Conservation (phyloP, 2,113 vertebrate species). For the Himantopus leucocephalus region DNA sequence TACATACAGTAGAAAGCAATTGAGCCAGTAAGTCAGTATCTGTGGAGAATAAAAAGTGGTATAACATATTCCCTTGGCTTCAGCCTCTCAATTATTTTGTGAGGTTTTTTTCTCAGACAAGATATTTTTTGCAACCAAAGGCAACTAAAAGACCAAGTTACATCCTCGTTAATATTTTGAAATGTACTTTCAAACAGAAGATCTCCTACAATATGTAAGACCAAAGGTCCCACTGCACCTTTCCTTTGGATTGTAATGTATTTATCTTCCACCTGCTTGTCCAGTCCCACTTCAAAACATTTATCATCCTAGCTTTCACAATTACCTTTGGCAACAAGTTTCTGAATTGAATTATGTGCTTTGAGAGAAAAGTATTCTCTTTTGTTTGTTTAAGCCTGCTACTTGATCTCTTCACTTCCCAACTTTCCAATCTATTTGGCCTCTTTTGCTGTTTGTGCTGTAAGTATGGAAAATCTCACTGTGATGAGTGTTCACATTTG, state of each 20-base stretch:
- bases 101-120: background rate
- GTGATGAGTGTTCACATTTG: background rate
- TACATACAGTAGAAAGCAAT: background rate
- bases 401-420: background rate
- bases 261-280: background rate
- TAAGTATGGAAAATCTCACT: background rate
- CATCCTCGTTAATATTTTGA: background rate
- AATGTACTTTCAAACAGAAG: background rate
- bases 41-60: background rate
- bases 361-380: background rate
- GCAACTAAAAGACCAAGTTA: background rate
- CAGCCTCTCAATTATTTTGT: background rate
- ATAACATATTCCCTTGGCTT: background rate
- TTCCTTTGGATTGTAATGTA: background rate
- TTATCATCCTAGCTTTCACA: constrained; percentile 6
- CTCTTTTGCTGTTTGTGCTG: background rate
- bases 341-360: constrained; percentile 9
- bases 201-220: background rate
- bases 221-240: background rate
- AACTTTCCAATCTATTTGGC: background rate
- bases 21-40: background rate
- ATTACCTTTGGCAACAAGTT: background rate
- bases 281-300: constrained; percentile 6
- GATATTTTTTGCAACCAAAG: background rate
- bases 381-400: constrained; percentile 15